Evolutionary conservation across 2,797 vertebrate genomes (phyloP).

Genomic region (Myiotriccus ornatus): DNA sequence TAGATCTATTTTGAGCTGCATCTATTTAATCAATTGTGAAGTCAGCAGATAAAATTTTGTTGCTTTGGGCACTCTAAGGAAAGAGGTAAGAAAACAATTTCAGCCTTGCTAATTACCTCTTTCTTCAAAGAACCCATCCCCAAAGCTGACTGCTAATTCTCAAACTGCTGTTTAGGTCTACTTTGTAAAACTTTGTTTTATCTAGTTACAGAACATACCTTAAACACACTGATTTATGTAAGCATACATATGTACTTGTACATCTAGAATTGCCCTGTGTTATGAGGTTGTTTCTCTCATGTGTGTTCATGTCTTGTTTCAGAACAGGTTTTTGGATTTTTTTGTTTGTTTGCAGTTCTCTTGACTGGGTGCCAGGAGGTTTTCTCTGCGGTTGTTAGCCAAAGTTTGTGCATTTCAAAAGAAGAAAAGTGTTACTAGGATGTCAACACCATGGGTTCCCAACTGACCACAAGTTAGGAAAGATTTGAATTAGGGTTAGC

Average conservation of each 20-base stretch:
- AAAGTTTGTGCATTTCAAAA: accelerated
- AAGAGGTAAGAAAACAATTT: neutral
- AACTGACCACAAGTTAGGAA: neutral
- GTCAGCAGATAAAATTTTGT: neutral
- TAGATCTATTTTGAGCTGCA: neutral
- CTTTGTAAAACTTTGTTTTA: neutral
- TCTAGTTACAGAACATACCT: neutral
- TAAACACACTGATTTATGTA: neutral
- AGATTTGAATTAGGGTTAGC: neutral
- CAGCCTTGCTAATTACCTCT: neutral
- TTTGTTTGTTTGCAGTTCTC: neutral
- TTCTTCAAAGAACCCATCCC: neutral
- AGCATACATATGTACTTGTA: neutral
- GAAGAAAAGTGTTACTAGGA: neutral
- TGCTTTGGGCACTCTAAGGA: neutral
- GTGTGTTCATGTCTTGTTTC: neutral
- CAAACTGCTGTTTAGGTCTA: neutral
- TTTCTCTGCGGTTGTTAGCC: neutral
- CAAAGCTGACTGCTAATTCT: neutral
- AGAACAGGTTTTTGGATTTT: neutral
- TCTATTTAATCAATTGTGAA: neutral
- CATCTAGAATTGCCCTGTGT: neutral
- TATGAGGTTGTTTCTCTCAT: neutral
- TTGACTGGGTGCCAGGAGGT: neutral
- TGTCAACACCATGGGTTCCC: neutral